Percentiles rank a stretch among this genome's conserved stretches.
Evolutionary conservation across 1,140 invertebrate species (phyloP).

Genomic region (Sycophila sp.): DNA sequence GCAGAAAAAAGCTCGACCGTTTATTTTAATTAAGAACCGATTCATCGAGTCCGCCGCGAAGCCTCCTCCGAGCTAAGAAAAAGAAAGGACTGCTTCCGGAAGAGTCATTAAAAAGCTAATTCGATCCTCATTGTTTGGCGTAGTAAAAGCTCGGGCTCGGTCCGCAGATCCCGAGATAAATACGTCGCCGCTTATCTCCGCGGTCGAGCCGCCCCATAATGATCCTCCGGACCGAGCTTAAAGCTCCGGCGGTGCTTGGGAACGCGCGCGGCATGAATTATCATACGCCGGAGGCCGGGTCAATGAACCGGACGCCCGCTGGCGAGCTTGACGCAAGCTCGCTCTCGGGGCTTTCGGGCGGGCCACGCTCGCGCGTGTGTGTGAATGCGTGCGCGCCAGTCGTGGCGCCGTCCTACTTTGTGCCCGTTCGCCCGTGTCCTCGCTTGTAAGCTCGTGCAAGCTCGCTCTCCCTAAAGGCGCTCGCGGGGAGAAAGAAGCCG

Average conservation of each 20-base stretch:
- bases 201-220: not conserved
- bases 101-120: conserved; percentile 2
- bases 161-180: not conserved
- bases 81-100: too few species aligned
- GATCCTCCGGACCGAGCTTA: not conserved
- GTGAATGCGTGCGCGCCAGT: not conserved
- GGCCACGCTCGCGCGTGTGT: not conserved
- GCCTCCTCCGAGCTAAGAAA: too few species aligned
- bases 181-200: not conserved
- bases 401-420: conserved; percentile 26
- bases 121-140: not conserved
- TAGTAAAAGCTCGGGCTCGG: not conserved
- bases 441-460: not conserved
- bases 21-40: too few species aligned
- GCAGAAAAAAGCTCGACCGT: too few species aligned
- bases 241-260: not conserved
- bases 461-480: conserved; percentile 1
- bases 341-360: not conserved
- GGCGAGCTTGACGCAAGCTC: conserved; percentile 3
- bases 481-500: not conserved
- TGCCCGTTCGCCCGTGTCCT: not conserved
- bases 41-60: too few species aligned
- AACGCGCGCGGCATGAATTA: conserved; percentile 17
- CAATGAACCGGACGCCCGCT: conserved; percentile 11
- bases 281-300: conserved; percentile 2